These are phyloP conservation scores for Leucozona laternaria DNA, from an alignment of 2,888 invertebrate species.

Conservation along the genomic window DNA sequence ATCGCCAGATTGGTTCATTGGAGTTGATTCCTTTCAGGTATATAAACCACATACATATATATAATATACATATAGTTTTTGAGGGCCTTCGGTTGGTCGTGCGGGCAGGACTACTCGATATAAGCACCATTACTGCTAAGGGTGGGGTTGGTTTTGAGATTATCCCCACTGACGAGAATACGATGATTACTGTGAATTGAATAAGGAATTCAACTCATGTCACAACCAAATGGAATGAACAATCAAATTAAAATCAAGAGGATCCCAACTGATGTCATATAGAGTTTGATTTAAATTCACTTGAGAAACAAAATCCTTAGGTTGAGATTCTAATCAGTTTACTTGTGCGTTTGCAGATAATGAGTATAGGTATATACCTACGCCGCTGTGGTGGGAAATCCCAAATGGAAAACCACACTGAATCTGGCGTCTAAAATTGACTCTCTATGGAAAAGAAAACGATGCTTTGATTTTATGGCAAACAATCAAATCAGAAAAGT, in stretches of 20 bases:
- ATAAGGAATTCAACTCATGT: constrained; percentile 19
- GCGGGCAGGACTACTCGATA: constrained; percentile 6
- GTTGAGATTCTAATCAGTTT: constrained; percentile 67
- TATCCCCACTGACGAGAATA: constrained; percentile 39
- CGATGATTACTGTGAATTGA: not conserved
- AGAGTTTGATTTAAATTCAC: constrained; percentile 65
- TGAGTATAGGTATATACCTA: not conserved
- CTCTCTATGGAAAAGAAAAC: constrained; percentile 36
- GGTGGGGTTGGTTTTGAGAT: constrained; percentile 35
- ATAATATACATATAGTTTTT: not conserved
- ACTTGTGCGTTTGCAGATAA: constrained; percentile 28
- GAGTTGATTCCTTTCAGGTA: constrained; percentile 91
- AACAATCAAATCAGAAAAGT: constrained; percentile 55
- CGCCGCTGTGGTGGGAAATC: not conserved
- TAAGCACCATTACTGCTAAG: constrained; percentile 27
- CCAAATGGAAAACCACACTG: constrained; percentile 10
- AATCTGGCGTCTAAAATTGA: not conserved
- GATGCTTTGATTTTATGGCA: constrained; percentile 54
- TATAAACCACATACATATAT: not conserved
- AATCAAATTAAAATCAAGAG: constrained; percentile 77
- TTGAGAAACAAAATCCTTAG: constrained; percentile 38
- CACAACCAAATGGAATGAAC: constrained; percentile 55
- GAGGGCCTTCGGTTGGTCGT: constrained; percentile 5
- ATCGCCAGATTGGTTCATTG: constrained; percentile 98
- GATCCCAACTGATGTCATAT: constrained; percentile 72